phyloP scores from a whole-genome alignment of 2,113 vertebrate species.

The Bothrops jararaca region DNA sequence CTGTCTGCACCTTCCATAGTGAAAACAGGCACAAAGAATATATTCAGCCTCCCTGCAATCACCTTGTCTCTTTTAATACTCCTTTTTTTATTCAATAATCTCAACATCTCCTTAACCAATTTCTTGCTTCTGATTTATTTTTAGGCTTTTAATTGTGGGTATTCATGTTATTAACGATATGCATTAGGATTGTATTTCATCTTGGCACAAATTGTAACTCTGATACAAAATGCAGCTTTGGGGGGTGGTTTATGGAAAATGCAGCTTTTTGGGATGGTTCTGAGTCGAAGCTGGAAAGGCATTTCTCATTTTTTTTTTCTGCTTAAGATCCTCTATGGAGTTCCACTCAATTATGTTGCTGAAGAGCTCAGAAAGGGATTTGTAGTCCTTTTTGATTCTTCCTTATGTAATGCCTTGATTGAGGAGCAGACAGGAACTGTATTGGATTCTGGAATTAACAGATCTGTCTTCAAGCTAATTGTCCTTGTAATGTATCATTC shows the following conservation, averaged over 20 bases:
- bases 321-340: neutral
- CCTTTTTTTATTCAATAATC: neutral
- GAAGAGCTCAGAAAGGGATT: neutral
- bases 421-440: neutral
- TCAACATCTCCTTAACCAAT: neutral
- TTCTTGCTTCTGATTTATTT: neutral
- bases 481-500: neutral
- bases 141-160: neutral
- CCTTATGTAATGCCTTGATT: neutral
- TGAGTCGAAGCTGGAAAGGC: neutral
- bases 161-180: neutral
- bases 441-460: neutral
- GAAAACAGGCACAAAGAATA: neutral
- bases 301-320: neutral
- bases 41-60: neutral
- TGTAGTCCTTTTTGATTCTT: neutral
- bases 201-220: neutral
- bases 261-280: neutral
- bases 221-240: neutral
- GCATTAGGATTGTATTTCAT: neutral
- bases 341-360: neutral
- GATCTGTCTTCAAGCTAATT: neutral
- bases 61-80: neutral
- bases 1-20: neutral
- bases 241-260: neutral